Conservation (phyloP, 2,888 invertebrate species). For the Monochamus alternatus region DNA sequence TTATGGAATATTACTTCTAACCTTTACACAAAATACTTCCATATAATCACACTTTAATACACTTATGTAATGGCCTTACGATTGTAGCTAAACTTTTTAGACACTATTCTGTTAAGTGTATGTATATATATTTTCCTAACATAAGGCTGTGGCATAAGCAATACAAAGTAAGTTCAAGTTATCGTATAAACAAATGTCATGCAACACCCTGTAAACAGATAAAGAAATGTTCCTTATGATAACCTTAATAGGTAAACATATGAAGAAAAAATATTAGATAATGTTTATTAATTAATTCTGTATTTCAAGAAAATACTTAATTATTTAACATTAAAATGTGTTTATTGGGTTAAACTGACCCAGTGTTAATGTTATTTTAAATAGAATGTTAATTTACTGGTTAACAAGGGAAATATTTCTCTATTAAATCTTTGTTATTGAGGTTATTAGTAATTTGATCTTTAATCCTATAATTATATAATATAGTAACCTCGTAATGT, state of each 20-base stretch:
- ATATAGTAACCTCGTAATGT: slow-evolving; percentile 14
- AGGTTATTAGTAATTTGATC: not conserved
- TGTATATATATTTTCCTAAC: not conserved
- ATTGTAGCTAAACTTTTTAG: not conserved
- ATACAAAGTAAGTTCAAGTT: slow-evolving; percentile 4
- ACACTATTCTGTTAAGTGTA: not conserved
- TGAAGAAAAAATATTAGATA: slow-evolving; percentile 14
- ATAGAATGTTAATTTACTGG: not conserved
- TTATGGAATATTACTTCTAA: no score
- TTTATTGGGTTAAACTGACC: not conserved
- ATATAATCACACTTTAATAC: not conserved
- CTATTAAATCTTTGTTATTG: no score
- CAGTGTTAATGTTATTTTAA: not conserved
- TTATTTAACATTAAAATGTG: slow-evolving; percentile 38
- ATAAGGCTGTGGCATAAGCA: slow-evolving; percentile 14
- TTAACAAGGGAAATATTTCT: not conserved
- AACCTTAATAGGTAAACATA: slow-evolving; percentile 26
- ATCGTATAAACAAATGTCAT: not conserved
- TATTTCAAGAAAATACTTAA: slow-evolving; percentile 54
- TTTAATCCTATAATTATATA: slow-evolving; percentile 3
- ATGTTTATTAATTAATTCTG: slow-evolving; percentile 44
- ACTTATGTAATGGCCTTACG: slow-evolving; percentile 10
- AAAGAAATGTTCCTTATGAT: slow-evolving; percentile 30
- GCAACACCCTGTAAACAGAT: slow-evolving; percentile 25
- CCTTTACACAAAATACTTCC: no score